Evolutionary conservation across 2,113 vertebrate genomes (phyloP), one percentile per base, ranked within the genome.

Genomic region (Cinclus mexicanus): DNA sequence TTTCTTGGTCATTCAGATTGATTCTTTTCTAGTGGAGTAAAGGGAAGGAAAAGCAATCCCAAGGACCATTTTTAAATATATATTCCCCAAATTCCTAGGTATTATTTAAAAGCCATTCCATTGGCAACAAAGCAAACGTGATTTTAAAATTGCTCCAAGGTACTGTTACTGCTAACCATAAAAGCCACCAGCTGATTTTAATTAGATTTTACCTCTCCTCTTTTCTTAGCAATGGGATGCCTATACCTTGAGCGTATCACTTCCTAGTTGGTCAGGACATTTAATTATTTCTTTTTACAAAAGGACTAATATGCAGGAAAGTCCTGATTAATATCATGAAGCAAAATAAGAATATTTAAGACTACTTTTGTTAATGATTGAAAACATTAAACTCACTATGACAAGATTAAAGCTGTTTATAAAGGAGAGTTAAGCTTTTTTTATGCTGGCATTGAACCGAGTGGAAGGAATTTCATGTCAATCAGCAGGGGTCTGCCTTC

Each of bases 181-280:
- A 97, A 98, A 97, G 89, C 95, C 97, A 94, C 95, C 97, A 97
- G 83, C 97, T 95, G 97, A 94, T 97, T 97, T 98, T 97, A 98
- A 98, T 98, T 97, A 96, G 90, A 94, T 98, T 97, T 97, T 95
- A 96, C 95, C 94, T 97, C 96, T 96, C 67, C 89, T 96, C 83
- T 96, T 95, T 94, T 93, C 88, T 74, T 94, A 94, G 79, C 95
- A 77, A 86, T 95, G 59, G 57, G 63, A 87, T 96, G 63, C 52
- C 64, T 35, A 47, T 95, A 91, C 94, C 69, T 97, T 95, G 90
- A 89, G 52, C 72, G 7, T 83, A 64, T 72, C 87, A 64, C 96
- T 90, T 93, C 86, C 49, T 91, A 87, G 83, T 87, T 96, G 92
- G 86, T 93, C n/a, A 24, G 80, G 72, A 86, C 82, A 87, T 83